Conservation (phyloP, 2,113 vertebrate genomes). For the Theropithecus gelada region DNA sequence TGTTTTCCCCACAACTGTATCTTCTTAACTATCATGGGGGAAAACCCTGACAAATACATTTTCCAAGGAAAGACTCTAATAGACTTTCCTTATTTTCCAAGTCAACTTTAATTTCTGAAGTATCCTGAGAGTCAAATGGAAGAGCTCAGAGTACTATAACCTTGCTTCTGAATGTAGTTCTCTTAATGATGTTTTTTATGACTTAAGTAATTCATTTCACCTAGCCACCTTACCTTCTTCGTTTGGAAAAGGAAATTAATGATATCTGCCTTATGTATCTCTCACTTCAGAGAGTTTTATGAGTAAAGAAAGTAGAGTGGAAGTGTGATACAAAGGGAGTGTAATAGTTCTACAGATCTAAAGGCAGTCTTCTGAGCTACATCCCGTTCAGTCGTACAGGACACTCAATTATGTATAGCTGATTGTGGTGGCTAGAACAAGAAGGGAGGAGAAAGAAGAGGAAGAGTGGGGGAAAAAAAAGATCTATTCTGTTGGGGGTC, state of each 20-base stretch:
- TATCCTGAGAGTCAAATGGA: not conserved
- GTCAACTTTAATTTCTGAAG: not conserved
- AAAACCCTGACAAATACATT: not conserved
- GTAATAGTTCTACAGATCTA: not conserved
- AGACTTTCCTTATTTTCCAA: not conserved
- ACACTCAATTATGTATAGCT: not conserved
- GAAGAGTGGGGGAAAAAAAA: not conserved
- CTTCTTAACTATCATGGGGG: not conserved
- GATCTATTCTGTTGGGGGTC: not conserved
- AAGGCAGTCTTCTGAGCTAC: not conserved
- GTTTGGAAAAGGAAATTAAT: constrained; percentile 6
- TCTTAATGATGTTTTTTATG: not conserved
- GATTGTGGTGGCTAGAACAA: not conserved
- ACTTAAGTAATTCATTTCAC: constrained; percentile 37
- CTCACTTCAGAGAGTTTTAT: not conserved
- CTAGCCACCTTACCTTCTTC: not conserved
- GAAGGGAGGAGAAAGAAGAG: not conserved
- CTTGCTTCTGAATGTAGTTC: not conserved
- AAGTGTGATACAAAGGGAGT: not conserved
- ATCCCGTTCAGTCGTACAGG: fast-evolving
- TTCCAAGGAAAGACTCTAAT: not conserved
- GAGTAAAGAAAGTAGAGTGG: not conserved
- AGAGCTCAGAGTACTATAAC: not conserved
- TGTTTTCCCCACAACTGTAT: not conserved
- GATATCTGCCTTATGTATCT: not conserved